Evolutionary conservation across 1,140 invertebrate species (phyloP).

Genomic region (Andrena cerasifolii): DNA sequence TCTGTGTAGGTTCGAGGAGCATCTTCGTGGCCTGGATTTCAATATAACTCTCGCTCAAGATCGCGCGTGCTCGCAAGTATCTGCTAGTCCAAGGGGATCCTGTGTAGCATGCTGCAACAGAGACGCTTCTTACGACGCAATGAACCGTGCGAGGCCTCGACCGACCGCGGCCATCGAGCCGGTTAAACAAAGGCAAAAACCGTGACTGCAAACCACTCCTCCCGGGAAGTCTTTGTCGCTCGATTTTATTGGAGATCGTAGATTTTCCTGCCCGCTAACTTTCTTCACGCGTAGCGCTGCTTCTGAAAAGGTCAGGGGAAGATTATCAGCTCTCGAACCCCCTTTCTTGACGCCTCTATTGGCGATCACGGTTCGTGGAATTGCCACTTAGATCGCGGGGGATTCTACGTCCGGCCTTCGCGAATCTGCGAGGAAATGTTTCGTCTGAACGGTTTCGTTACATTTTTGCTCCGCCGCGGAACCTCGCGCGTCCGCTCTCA

Average conservation of each 20-base stretch:
- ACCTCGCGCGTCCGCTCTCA: no score
- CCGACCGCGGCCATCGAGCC: not conserved
- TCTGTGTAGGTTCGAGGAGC: no score
- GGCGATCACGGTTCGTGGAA: not conserved
- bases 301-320: not conserved
- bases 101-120: not conserved
- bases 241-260: slow-evolving; percentile 1
- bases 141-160: not conserved
- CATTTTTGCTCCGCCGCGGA: no score
- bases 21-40: slow-evolving; percentile 1
- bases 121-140: slow-evolving; percentile 25
- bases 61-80: not conserved
- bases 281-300: not conserved
- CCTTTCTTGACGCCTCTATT: not conserved
- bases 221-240: not conserved
- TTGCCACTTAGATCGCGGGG: no score
- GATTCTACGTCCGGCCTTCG: no score
- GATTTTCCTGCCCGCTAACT: not conserved
- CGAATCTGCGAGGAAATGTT: no score
- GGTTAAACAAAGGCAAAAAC: slow-evolving; percentile 31
- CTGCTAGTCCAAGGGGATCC: not conserved
- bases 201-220: not conserved
- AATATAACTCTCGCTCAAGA: not conserved
- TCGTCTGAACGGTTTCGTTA: no score
- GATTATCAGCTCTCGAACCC: not conserved